A percentile compares a stretch with the other conserved stretches of the same genome.
phyloP scores from a whole-genome alignment of 2,113 vertebrate species.

The Mungos mungo region DNA sequence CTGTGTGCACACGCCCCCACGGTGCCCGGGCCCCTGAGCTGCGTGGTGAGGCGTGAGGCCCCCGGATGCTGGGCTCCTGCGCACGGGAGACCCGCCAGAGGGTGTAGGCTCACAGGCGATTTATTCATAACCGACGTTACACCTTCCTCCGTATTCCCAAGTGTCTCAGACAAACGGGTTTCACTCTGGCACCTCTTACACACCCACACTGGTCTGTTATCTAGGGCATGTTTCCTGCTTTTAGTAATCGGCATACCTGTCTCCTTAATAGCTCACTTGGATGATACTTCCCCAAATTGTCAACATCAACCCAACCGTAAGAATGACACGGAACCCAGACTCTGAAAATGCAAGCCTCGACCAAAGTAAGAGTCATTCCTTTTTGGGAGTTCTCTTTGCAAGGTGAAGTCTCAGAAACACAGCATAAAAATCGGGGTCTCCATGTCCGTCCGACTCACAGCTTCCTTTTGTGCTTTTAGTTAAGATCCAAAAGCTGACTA shows the following conservation, averaged over 20 bases:
- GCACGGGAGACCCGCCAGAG: rapidly evolving
- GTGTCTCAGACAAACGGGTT: background rate
- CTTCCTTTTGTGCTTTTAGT: too few species aligned
- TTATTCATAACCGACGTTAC: background rate
- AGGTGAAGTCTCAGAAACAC: background rate
- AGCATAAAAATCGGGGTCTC: background rate
- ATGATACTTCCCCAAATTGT: background rate
- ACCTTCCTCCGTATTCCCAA: background rate
- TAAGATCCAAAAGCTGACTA: background rate
- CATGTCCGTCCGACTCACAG: too few species aligned
- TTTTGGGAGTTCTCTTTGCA: background rate
- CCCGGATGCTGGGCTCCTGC: background rate
- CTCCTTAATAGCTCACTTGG: background rate
- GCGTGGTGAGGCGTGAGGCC: too few species aligned
- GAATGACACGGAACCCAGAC: background rate
- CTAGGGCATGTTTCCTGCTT: background rate
- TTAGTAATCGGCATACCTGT: background rate
- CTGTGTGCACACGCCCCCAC: rapidly evolving
- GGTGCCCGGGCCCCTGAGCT: rapidly evolving
- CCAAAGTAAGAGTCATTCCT: background rate
- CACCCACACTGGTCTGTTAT: rapidly evolving
- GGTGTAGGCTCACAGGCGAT: rapidly evolving
- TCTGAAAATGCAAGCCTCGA: background rate
- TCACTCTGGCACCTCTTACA: too few species aligned
- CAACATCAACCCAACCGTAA: background rate